These are phyloP conservation scores for Jaculus jaculus DNA, from an alignment of 2,113 vertebrate species.

Conservation along the genomic window DNA sequence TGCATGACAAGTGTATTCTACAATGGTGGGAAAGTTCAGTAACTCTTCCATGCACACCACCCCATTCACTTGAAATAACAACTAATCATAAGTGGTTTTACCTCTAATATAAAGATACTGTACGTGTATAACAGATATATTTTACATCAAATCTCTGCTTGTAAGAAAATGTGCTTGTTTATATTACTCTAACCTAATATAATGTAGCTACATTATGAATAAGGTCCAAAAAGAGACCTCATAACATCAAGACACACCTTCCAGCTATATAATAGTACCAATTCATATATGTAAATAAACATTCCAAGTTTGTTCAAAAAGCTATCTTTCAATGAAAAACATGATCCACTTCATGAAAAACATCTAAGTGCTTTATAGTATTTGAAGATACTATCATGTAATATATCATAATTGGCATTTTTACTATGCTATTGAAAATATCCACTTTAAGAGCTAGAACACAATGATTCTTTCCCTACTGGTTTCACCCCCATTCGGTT, in stretches of 20 bases:
- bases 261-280: constrained; percentile 33
- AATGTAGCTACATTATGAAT: constrained; percentile 39
- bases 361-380: constrained; percentile 27
- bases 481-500: constrained; percentile 50
- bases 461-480: constrained; percentile 56
- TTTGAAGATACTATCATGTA: constrained; percentile 65
- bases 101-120: constrained; percentile 9
- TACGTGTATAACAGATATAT: neutral
- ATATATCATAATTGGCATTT: constrained; percentile 57
- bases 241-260: neutral
- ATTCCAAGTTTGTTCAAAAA: constrained; percentile 53
- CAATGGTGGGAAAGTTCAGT: neutral
- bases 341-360: constrained; percentile 46
- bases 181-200: constrained; percentile 33
- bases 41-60: neutral
- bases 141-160: constrained; percentile 41
- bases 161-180: constrained; percentile 38
- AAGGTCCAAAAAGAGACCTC: constrained; percentile 31
- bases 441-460: constrained; percentile 56
- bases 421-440: constrained; percentile 67
- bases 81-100: constrained; percentile 27
- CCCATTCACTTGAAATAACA: constrained; percentile 15
- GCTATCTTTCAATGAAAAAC: constrained; percentile 47
- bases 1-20: neutral
- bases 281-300: constrained; percentile 27